Conservation (phyloP, 2,113 vertebrate species). For the Ailuropoda melanoleuca region DNA sequence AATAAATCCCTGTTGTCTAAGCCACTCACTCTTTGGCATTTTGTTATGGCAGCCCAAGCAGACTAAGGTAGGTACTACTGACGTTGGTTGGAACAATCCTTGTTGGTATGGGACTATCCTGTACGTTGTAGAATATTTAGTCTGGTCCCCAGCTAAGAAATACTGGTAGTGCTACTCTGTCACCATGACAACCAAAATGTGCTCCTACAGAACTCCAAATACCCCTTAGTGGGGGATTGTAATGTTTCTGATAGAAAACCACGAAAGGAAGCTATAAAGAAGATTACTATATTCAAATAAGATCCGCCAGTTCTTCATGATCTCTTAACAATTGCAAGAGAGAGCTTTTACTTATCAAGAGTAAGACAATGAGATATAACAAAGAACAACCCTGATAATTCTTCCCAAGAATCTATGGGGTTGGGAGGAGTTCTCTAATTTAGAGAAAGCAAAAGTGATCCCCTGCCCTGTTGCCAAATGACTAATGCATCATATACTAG, state of each 20-base stretch:
- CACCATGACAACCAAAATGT: neutral
- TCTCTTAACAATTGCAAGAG: neutral
- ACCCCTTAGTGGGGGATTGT: neutral
- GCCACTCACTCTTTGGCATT: neutral
- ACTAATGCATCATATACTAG: neutral
- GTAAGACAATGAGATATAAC: neutral
- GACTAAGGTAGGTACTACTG: neutral
- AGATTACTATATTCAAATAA: neutral
- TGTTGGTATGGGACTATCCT: neutral
- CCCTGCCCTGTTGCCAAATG: neutral
- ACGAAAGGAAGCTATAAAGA: neutral
- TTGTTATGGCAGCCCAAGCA: neutral
- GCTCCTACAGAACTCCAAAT: neutral
- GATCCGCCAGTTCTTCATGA: neutral
- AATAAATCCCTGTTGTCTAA: neutral
- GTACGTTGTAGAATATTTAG: neutral
- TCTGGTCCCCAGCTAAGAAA: neutral
- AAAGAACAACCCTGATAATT: neutral
- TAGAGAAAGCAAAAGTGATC: neutral
- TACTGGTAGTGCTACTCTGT: neutral
- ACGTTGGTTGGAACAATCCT: neutral
- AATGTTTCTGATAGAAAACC: neutral
- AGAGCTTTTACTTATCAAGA: neutral
- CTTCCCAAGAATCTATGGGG: neutral
- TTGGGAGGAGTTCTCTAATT: neutral